A percentile compares a stretch with the other conserved stretches of the same genome.
Conservation (phyloP, 2,797 vertebrate genomes). For the Chrosomus eos region DNA sequence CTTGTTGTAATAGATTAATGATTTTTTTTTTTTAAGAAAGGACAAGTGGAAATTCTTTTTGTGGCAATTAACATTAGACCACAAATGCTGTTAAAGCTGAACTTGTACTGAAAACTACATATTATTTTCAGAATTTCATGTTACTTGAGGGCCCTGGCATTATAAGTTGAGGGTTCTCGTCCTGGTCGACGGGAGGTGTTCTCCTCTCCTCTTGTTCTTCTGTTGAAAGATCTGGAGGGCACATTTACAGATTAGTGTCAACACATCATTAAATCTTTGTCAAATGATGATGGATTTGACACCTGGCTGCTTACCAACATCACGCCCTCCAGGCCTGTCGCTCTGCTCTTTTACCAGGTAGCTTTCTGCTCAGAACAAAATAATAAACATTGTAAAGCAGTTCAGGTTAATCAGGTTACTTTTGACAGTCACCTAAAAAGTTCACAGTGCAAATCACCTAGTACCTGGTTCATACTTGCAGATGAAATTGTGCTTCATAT, state of each 20-base stretch:
- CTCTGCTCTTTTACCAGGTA: constrained; percentile 74
- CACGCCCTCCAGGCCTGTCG: constrained; percentile 63
- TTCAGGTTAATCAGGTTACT: background rate
- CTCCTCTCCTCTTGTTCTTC: constrained; percentile 75
- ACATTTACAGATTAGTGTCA: constrained; percentile 8
- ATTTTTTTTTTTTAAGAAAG: background rate
- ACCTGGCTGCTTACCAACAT: constrained; percentile 66
- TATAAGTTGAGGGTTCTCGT: constrained; percentile 79
- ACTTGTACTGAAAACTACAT: background rate
- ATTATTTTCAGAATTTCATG: background rate
- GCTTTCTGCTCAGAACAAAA: constrained; percentile 67
- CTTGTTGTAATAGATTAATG: background rate
- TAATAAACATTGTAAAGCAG: background rate
- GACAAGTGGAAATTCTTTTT: background rate
- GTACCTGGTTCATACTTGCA: constrained; percentile 93
- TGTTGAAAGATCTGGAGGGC: constrained; percentile 73
- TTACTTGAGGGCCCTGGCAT: constrained; percentile 83
- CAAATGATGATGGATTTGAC: constrained; percentile 7
- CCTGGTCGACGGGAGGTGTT: constrained; percentile 73
- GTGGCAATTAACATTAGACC: too few species aligned
- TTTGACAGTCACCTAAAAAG: background rate
- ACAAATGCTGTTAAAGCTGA: background rate
- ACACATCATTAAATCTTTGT: constrained; percentile 1
- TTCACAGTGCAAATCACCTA: constrained; percentile 19
- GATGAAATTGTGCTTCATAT: constrained; percentile 99